Percentiles rank a stretch among this genome's conserved stretches.
Conservation (phyloP, 2,113 vertebrate species). For the Ictalurus furcatus region DNA sequence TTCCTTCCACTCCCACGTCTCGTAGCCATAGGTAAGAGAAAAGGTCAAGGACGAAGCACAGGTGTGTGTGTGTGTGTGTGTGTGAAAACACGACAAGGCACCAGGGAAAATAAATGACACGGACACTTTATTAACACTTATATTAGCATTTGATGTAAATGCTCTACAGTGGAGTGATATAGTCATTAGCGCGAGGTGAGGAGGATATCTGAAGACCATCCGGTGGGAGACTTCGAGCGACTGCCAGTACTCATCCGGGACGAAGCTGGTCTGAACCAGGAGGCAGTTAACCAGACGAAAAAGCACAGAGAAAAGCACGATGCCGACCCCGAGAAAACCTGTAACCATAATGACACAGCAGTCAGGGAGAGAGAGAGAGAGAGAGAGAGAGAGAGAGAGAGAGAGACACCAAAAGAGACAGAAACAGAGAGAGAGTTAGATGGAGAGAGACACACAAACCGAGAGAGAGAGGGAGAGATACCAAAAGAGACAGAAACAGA, state of each 20-base stretch:
- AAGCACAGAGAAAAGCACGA: constrained; percentile 69
- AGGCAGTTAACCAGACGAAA: constrained; percentile 85
- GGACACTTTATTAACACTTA: background rate
- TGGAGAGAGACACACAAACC: no score
- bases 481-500: background rate
- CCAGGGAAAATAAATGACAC: background rate
- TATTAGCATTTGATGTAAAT: no score
- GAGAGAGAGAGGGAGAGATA: background rate
- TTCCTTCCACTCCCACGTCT: constrained; percentile 95
- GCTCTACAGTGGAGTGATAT: background rate
- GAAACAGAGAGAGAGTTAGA: background rate
- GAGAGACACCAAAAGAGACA: no score
- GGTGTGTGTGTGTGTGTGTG: background rate
- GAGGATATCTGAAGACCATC: constrained; percentile 96
- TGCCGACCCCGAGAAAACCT: constrained; percentile 71
- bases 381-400: background rate
- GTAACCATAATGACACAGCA: constrained; percentile 38
- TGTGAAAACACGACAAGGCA: background rate
- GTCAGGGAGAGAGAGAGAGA: background rate
- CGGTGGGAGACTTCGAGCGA: constrained; percentile 91
- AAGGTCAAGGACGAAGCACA: constrained; percentile 70
- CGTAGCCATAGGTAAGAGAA: constrained; percentile 80
- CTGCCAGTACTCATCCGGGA: constrained; percentile 98
- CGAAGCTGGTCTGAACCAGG: constrained; percentile 91
- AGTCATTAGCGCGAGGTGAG: background rate